Evolutionary conservation across 2,113 vertebrate species (phyloP), one percentile per base, ranked within the genome.

Genomic region (Zosterops borbonicus): DNA sequence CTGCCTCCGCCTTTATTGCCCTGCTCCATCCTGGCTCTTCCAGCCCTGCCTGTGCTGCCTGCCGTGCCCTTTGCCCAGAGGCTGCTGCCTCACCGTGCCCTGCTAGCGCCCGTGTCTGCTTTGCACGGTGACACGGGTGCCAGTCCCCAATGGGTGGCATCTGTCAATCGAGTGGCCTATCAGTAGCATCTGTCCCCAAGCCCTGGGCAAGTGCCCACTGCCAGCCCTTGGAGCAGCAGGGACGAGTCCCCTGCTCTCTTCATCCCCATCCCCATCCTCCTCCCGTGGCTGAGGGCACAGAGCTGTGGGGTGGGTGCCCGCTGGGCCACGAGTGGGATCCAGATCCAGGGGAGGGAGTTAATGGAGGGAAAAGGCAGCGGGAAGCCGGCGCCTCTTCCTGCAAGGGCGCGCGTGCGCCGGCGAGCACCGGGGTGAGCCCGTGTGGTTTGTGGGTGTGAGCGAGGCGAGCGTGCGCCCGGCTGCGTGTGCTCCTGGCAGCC

Each of bases 391-490:
- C 52, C 74, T 95, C 92, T 93, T 78, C 84, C 90, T 83, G 92
- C 83, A 0, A 37, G 77, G 63, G 21, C 2, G 53, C 90, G 90
- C 90, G 3, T 83, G 95, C 82, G 95, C 79, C 19, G 5, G 84
- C 31, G 20, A 90, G 90, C 92, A 14, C 1, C 23, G 85, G 94
- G 95, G 92, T 63, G 88, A 92, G 77, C 88, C 90, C 8, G 70
- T 90, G 96, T 7, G 94, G 86, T 95, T 92, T 65, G 94, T 86
- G 96, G 96, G 91, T 88, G 89, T 64, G 83, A 84, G 88, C 63
- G 9, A 15, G 92, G 82, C 1, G 9, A 67, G 94, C 82, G 92
- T 79, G 95, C 41, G 46, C 71, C 62, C 3, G 64, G 89, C 93
- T 58, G 68, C 25, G 59, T 56, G 94, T 63, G 86, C 9, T 6